These are phyloP conservation scores for Eupeodes latifasciatus DNA, from an alignment of 2,888 invertebrate genomes.

Conservation along the genomic window DNA sequence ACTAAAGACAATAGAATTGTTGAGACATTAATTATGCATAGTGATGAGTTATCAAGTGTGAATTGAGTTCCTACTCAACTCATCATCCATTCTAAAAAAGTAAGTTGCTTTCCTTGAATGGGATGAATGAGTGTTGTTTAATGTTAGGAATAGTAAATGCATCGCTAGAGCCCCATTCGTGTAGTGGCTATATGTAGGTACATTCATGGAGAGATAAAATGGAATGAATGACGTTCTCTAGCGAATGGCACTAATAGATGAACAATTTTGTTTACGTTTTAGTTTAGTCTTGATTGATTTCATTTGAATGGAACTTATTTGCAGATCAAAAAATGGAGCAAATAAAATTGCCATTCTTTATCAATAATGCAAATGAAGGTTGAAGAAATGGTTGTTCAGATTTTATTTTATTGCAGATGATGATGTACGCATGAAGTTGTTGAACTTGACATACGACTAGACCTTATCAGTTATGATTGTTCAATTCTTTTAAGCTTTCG, in stretches of 20 bases:
- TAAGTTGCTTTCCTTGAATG: conserved; percentile 20
- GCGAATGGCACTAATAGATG: conserved; percentile 41
- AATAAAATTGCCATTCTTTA: too few relatives aligned
- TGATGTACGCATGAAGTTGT: too few relatives aligned
- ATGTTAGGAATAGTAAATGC: too few relatives aligned
- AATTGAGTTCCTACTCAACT: conserved; percentile 23
- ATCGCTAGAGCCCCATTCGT: background rate
- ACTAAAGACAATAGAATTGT: conserved; percentile 64
- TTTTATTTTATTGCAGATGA: too few relatives aligned
- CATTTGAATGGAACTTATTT: too few relatives aligned
- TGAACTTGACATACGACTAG: too few relatives aligned
- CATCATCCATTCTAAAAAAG: background rate
- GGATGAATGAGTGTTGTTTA: conserved; percentile 21
- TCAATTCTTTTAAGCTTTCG: too few relatives aligned
- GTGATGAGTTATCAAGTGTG: conserved; percentile 64
- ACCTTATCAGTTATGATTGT: too few relatives aligned
- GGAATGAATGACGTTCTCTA: conserved; percentile 11
- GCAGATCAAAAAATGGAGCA: too few relatives aligned
- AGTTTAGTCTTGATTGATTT: conserved; percentile 56
- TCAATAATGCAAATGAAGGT: too few relatives aligned
- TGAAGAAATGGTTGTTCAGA: too few relatives aligned
- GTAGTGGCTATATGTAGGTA: background rate
- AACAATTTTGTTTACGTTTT: conserved; percentile 48
- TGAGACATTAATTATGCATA: conserved; percentile 72
- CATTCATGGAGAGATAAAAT: conserved; percentile 7